Percentiles rank a stretch among this genome's conserved stretches.
Conservation (phyloP, 92 coral and sea anemone species). For the Plumapathes pennacea region DNA sequence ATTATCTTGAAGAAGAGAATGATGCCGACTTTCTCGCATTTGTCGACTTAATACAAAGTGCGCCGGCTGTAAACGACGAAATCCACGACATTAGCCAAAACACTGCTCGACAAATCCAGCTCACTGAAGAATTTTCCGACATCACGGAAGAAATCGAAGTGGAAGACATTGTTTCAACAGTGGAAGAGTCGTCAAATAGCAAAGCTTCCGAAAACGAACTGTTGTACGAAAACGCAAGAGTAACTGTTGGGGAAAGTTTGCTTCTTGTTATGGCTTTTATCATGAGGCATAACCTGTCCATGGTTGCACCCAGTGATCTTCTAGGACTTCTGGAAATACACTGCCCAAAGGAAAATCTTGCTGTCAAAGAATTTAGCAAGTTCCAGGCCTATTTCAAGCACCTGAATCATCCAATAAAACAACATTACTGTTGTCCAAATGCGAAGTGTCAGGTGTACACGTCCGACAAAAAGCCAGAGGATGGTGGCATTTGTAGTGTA, state of each 20-base stretch:
- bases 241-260: conserved; percentile 39
- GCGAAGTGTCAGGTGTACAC: conserved; percentile 25
- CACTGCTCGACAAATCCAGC: neutral
- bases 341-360: conserved; percentile 31
- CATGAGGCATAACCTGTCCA: conserved; percentile 29
- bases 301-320: conserved; percentile 37
- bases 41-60: conserved; percentile 14
- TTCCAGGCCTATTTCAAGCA: conserved; percentile 16
- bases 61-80: conserved; percentile 8
- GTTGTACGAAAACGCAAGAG: conserved; percentile 18
- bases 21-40: neutral
- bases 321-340: conserved; percentile 22
- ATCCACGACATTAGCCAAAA: neutral
- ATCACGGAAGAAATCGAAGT: conserved; percentile 14
- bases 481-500: conserved; percentile 36
- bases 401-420: conserved; percentile 32
- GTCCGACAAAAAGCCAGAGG: conserved; percentile 30
- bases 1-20: no score
- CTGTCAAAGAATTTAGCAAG: conserved; percentile 20
- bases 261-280: conserved; percentile 29
- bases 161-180: conserved; percentile 1
- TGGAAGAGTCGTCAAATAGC: conserved; percentile 5
- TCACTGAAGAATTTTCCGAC: conserved; percentile 21
- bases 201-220: conserved; percentile 1
- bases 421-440: conserved; percentile 31